These are phyloP conservation scores for Synodontis membranacea DNA, from an alignment of 2,113 vertebrate genomes.

Conservation along the genomic window DNA sequence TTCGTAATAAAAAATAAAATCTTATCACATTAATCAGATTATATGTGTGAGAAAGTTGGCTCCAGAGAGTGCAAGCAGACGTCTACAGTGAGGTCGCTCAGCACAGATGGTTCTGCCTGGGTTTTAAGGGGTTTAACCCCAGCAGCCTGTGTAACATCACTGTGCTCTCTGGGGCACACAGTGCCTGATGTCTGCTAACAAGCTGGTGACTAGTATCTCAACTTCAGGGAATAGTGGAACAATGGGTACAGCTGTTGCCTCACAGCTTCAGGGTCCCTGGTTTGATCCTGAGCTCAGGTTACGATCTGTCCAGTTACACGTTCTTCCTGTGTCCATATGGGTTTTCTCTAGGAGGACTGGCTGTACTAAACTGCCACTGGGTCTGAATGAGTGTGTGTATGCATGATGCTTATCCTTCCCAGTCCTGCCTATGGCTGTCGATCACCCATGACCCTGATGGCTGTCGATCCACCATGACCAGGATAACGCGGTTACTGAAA, in stretches of 20 bases:
- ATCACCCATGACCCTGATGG: not conserved
- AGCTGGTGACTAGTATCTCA: constrained; percentile 5
- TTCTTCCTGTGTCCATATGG: not conserved
- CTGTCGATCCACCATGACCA: not conserved
- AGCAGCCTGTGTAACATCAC: constrained; percentile 18
- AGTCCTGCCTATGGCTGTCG: not conserved
- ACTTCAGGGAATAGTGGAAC: not conserved
- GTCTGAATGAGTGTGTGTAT: not conserved
- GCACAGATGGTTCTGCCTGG: constrained; percentile 36
- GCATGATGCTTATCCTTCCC: not conserved
- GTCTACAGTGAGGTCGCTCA: not conserved
- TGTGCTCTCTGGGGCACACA: not conserved
- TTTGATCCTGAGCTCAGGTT: not conserved
- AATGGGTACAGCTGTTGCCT: not conserved
- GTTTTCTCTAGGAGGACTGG: not conserved
- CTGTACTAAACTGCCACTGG: not conserved
- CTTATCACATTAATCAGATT: not conserved
- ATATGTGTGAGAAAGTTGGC: not conserved
- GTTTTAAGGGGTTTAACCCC: constrained; percentile 40
- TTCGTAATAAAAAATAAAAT: too few relatives aligned
- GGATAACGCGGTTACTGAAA: not conserved
- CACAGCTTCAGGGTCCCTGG: not conserved
- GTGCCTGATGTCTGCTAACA: constrained; percentile 29
- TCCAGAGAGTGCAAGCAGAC: not conserved
- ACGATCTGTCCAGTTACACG: not conserved